These are phyloP conservation scores for Etheostoma perlongum DNA, from an alignment of 2,797 vertebrate species.

Conservation along the genomic window DNA sequence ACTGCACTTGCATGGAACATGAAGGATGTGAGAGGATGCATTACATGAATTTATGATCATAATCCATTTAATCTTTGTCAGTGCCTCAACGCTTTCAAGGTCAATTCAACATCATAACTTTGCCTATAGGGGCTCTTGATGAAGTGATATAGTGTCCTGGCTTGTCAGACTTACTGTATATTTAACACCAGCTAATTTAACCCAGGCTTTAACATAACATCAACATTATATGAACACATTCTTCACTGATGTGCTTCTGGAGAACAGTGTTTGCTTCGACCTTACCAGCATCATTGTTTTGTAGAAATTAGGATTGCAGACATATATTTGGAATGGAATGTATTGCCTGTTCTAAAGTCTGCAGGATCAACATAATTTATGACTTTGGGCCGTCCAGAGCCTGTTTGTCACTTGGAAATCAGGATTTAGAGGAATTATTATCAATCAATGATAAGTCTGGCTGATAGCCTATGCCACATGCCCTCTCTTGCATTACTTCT, in stretches of 20 bases:
- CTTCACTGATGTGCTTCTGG: constrained; percentile 2
- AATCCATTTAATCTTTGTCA: constrained; percentile 52
- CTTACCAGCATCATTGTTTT: constrained; percentile 19
- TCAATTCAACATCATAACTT: constrained; percentile 46
- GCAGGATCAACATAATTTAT: constrained; percentile 42
- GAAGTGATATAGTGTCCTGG: constrained; percentile 27
- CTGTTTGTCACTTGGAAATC: constrained; percentile 32
- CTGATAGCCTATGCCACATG: constrained; percentile 23
- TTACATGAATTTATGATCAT: constrained; percentile 49
- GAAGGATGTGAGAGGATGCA: constrained; percentile 30
- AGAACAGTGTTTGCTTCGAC: constrained; percentile 1
- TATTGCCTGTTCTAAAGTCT: constrained; percentile 16
- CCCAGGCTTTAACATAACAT: constrained; percentile 18
- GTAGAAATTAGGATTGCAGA: constrained; percentile 14
- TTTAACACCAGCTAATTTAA: constrained; percentile 33
- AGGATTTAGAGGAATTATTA: constrained; percentile 45
- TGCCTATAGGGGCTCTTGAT: constrained; percentile 23
- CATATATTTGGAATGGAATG: constrained; percentile 25
- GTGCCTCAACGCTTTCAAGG: constrained; percentile 40
- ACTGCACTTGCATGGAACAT: constrained; percentile 1
- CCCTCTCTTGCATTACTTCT: not conserved
- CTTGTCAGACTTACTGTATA: constrained; percentile 32
- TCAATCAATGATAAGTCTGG: constrained; percentile 41
- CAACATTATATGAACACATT: constrained; percentile 16
- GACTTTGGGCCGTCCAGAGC: constrained; percentile 10